Evolutionary conservation across 2,113 vertebrate genomes (phyloP), one percentile per base, ranked within the genome.

Genomic region (Fregetta grallaria): DNA sequence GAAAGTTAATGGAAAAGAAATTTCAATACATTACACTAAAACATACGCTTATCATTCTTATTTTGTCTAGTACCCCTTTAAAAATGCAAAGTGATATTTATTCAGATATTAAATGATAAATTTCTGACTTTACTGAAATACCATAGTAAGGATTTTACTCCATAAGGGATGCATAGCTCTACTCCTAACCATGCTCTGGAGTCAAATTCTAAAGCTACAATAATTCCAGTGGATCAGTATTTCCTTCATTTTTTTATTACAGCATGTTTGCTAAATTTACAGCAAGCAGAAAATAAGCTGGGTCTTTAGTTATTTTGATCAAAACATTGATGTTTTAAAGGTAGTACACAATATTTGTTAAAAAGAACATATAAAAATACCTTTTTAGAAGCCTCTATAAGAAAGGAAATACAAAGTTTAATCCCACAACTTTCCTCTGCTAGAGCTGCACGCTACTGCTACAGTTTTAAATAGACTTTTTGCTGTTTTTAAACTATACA

Each of bases 351-450:
- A 97, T 98, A 98, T 98, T 98, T 96, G 97, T 98, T 98, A 98
- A 98, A 98, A 98, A 98, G 97, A 98, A 98, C 98, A 98, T 98
- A 98, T 98, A 98, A 98, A 98, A 98, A 98, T 98, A 98, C 98
- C 97, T 98, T 98, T 98, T 98, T 98, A 98, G 98, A 98, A 98
- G 98, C 98, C 96, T 98, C 98, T 98, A 98, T 98, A 98, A 98
- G 98, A 98, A 98, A 98, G 97, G 97, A 98, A 98, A 98, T 98
- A 98, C 98, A 98, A 98, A 98, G 98, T 98, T 98, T 98, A 98
- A 98, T 96, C 98, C 98, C 98, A 98, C 98, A 98, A 98, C 98
- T 98, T 98, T 98, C 97, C 98, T 98, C 97, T 97, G 96, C 98
- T 98, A 98, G 97, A 98, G 98, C 97, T 98, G 98, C 97, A 98